These are phyloP conservation scores for Chloebia gouldiae DNA, from an alignment of 2,113 vertebrate genomes.

Conservation along the genomic window DNA sequence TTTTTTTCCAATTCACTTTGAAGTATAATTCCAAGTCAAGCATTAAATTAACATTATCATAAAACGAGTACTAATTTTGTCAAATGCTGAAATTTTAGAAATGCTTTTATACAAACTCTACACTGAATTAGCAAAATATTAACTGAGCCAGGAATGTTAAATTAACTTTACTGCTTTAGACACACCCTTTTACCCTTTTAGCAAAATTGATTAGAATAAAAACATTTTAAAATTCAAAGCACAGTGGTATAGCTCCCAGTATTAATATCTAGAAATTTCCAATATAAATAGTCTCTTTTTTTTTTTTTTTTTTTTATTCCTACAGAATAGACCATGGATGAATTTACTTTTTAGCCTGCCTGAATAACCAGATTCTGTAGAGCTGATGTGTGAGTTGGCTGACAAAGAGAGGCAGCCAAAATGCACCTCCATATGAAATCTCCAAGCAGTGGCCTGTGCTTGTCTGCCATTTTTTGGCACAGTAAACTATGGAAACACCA, in stretches of 20 bases:
- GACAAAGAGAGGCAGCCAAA: not conserved
- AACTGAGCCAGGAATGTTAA: not conserved
- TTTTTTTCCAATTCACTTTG: slow-evolving; percentile 75
- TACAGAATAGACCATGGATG: not conserved
- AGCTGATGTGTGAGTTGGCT: not conserved
- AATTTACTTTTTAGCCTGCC: not conserved
- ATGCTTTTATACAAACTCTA: slow-evolving; percentile 39
- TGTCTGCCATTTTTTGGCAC: not conserved
- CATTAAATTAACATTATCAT: slow-evolving; percentile 83
- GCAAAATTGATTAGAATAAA: not conserved
- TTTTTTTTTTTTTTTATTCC: too few species aligned
- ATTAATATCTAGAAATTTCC: not conserved
- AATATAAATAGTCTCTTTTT: not conserved
- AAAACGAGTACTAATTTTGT: slow-evolving; percentile 71
- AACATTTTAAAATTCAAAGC: not conserved
- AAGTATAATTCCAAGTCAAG: slow-evolving; percentile 80
- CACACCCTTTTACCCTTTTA: not conserved
- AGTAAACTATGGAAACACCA: not conserved
- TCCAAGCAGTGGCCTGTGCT: not conserved
- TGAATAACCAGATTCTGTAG: not conserved
- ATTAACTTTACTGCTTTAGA: not conserved
- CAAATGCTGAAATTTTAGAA: slow-evolving; percentile 38
- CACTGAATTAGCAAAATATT: slow-evolving; percentile 5
- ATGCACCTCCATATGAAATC: accelerated
- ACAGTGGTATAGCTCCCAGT: not conserved